A percentile compares a stretch with the other conserved stretches of the same genome.
Conservation (phyloP, 2,888 invertebrate genomes). For the Pomacea canaliculata region DNA sequence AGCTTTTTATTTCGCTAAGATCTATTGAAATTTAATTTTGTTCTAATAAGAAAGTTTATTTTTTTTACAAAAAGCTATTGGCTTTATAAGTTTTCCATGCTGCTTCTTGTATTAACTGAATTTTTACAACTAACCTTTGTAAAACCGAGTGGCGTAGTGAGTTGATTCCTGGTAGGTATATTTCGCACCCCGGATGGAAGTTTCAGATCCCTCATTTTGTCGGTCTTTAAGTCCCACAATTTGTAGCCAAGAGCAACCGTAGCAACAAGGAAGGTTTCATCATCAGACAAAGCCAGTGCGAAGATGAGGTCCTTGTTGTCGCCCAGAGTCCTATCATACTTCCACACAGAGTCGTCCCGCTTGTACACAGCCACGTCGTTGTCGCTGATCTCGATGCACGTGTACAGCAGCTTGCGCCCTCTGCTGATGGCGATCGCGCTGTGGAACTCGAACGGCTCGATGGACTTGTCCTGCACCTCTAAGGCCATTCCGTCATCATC, state of each 20-base stretch:
- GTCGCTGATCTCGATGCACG: slow-evolving; percentile 68
- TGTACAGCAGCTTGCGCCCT: slow-evolving; percentile 58
- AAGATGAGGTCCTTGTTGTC: slow-evolving; percentile 64
- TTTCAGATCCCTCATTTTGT: slow-evolving; percentile 56
- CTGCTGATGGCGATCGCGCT: slow-evolving; percentile 64
- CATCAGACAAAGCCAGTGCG: slow-evolving; percentile 81
- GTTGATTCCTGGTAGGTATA: slow-evolving; percentile 90
- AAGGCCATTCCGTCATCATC: slow-evolving; percentile 61
- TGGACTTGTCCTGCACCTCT: slow-evolving; percentile 57
- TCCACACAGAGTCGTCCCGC: slow-evolving; percentile 54
- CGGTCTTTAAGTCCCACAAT: slow-evolving; percentile 69
- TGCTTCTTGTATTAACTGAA: too few relatives aligned
- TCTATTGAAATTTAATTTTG: too few relatives aligned
- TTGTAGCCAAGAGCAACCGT: slow-evolving; percentile 68
- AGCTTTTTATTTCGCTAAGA: too few relatives aligned
- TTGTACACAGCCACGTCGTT: slow-evolving; percentile 65
- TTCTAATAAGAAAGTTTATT: too few relatives aligned
- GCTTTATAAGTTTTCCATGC: too few relatives aligned
- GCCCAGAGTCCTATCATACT: slow-evolving; percentile 61
- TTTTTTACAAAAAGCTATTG: too few relatives aligned
- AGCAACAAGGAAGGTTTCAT: slow-evolving; percentile 85
- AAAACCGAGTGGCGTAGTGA: slow-evolving; percentile 91
- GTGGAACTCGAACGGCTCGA: slow-evolving; percentile 67
- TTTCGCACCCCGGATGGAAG: slow-evolving; percentile 82
- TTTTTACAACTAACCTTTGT: slow-evolving; percentile 76